A percentile compares a stretch with the other conserved stretches of the same genome.
These are phyloP conservation scores for Hermatobates lingyangjiaoensis DNA, from an alignment of 1,140 invertebrate species.

Conservation along the genomic window DNA sequence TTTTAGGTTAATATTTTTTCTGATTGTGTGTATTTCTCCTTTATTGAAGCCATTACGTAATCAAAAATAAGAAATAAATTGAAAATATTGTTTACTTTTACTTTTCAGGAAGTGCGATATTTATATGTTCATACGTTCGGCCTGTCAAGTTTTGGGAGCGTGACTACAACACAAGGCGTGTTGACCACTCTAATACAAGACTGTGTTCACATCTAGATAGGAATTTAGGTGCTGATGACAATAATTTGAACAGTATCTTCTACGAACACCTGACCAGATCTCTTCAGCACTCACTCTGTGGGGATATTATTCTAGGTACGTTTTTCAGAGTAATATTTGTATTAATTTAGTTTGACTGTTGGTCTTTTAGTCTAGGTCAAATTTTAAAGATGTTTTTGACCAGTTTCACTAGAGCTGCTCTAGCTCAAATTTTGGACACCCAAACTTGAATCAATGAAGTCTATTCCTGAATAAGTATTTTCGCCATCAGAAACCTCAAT, in stretches of 20 bases:
- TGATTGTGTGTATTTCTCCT: no score
- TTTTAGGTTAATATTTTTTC: no score
- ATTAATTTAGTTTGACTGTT: no score
- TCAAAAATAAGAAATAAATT: no score
- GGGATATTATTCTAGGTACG: conserved; percentile 72
- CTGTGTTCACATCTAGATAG: conserved; percentile 86
- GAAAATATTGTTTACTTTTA: conserved; percentile 8
- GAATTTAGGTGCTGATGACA: conserved; percentile 91
- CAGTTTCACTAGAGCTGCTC: no score
- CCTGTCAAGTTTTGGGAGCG: conserved; percentile 99
- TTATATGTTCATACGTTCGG: conserved; percentile 89
- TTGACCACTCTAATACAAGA: conserved; percentile 93
- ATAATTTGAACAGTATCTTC: conserved; percentile 98
- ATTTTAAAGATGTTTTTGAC: no score
- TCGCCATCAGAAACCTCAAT: no score
- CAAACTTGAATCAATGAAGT: no score
- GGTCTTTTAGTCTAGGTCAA: no score
- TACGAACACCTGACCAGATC: conserved; percentile 96
- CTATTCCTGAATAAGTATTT: no score
- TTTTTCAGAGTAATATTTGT: conserved; percentile 13
- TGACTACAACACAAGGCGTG: conserved; percentile 90
- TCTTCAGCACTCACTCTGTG: conserved; percentile 86
- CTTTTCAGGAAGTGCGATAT: conserved; percentile 70
- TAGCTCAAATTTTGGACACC: no score
- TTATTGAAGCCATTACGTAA: no score